Conservation (phyloP, 2,888 invertebrate genomes). For the Caenorhabditis sulstoni region DNA sequence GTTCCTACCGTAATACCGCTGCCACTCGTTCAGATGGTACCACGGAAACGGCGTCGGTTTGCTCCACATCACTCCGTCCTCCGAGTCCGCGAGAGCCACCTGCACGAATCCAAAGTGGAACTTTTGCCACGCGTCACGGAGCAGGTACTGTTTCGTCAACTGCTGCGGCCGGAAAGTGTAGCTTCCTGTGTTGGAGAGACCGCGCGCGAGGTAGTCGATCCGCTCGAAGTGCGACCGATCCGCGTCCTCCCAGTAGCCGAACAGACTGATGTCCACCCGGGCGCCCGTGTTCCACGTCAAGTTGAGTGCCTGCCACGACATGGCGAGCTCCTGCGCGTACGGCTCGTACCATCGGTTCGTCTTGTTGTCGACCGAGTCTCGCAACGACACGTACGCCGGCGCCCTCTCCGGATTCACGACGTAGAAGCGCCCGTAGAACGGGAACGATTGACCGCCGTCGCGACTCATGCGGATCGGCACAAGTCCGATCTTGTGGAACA, state of each 20-base stretch:
- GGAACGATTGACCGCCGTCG: slow-evolving; percentile 79
- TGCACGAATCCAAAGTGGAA: slow-evolving; percentile 76
- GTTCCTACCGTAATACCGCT: slow-evolving; percentile 86
- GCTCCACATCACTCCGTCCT: slow-evolving; percentile 88
- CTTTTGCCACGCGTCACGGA: slow-evolving; percentile 71
- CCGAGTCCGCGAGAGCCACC: slow-evolving; percentile 68
- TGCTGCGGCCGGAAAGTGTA: slow-evolving; percentile 71
- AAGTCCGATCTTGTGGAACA: slow-evolving; percentile 79
- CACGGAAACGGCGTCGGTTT: slow-evolving; percentile 92
- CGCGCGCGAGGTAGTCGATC: slow-evolving; percentile 70
- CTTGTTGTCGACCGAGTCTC: slow-evolving; percentile 70
- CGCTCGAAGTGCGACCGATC: slow-evolving; percentile 68
- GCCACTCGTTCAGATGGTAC: slow-evolving; percentile 89
- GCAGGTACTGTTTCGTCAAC: slow-evolving; percentile 61
- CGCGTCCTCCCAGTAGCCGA: slow-evolving; percentile 80
- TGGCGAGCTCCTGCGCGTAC: slow-evolving; percentile 66
- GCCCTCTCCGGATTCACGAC: slow-evolving; percentile 73
- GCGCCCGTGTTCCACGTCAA: slow-evolving; percentile 78
- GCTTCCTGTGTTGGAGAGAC: slow-evolving; percentile 70
- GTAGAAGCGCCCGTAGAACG: slow-evolving; percentile 78
- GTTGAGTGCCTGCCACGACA: slow-evolving; percentile 73
- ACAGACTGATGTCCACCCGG: slow-evolving; percentile 75
- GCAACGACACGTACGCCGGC: slow-evolving; percentile 67
- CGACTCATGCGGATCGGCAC: slow-evolving; percentile 76
- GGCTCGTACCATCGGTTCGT: slow-evolving; percentile 73